A percentile compares a stretch with the other conserved stretches of the same genome.
phyloP scores from a whole-genome alignment of 2,888 invertebrate genomes.

The Gari tellinella region DNA sequence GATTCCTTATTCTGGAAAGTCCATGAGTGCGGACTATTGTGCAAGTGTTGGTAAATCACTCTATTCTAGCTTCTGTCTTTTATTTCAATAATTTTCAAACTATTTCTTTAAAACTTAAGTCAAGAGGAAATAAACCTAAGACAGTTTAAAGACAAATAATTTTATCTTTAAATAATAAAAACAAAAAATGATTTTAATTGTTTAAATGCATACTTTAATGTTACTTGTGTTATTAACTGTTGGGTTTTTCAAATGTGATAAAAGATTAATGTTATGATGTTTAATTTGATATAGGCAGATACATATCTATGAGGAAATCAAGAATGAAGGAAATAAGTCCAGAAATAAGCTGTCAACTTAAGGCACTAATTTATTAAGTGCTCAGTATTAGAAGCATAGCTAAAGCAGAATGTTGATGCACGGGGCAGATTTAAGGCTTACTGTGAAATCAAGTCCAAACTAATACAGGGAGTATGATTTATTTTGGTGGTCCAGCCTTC shows the following conservation, averaged over 20 bases:
- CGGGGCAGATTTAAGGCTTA: background rate
- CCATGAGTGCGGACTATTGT: no score
- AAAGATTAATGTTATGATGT: slow-evolving; percentile 8
- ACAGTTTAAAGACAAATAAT: no score
- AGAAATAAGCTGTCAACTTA: slow-evolving; percentile 35
- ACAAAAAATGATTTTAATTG: no score
- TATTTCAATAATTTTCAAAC: background rate
- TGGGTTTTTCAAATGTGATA: no score
- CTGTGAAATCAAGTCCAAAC: background rate
- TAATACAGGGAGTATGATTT: background rate
- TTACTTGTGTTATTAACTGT: no score
- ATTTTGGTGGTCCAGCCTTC: background rate
- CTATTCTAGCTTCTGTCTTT: background rate
- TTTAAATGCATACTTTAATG: no score
- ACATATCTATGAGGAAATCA: slow-evolving; percentile 44
- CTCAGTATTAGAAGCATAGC: slow-evolving; percentile 51
- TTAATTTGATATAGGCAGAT: slow-evolving; percentile 54
- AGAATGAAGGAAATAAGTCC: slow-evolving; percentile 37
- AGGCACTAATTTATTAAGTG: slow-evolving; percentile 50
- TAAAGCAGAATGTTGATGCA: slow-evolving; percentile 33
- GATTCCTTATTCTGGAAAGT: no score
- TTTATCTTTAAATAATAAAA: no score
- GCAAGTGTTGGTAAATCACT: no score
- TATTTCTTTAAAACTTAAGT: no score
- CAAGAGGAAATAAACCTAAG: background rate